These are phyloP conservation scores for Erinaceus europaeus DNA, from an alignment of 2,113 vertebrate species.

Conservation along the genomic window DNA sequence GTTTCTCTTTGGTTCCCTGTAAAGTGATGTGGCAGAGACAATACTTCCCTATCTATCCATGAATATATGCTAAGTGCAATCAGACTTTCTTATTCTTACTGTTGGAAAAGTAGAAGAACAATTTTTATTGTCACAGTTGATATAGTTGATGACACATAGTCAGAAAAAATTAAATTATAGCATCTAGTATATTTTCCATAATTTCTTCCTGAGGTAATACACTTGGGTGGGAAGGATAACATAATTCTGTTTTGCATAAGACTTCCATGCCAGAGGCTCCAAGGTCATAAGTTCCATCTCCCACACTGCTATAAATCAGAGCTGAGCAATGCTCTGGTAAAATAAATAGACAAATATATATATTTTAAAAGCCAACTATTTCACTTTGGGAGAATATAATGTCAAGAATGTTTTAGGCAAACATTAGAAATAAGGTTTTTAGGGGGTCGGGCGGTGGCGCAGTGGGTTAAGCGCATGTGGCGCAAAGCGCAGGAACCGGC, in stretches of 20 bases:
- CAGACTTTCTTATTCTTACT: neutral
- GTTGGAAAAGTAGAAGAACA: neutral
- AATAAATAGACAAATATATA: too few species aligned
- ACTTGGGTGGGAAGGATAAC: too few species aligned
- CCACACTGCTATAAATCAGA: too few species aligned
- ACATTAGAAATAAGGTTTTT: constrained; percentile 16
- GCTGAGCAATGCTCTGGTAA: too few species aligned
- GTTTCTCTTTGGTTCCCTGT: neutral
- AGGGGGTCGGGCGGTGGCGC: too few species aligned
- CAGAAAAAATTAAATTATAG: constrained; percentile 14
- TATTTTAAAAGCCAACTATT: neutral
- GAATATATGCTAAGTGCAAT: neutral
- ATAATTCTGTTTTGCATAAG: too few species aligned
- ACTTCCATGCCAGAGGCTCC: too few species aligned
- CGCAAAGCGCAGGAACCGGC: too few species aligned
- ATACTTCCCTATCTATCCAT: neutral
- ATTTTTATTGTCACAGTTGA: neutral
- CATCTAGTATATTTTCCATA: neutral
- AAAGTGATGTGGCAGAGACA: neutral
- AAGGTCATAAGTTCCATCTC: too few species aligned
- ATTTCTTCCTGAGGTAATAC: neutral
- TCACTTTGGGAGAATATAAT: neutral
- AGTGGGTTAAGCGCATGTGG: too few species aligned
- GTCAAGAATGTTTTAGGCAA: neutral
- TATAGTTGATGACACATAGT: neutral